Conservation (phyloP, 2,888 invertebrate genomes). For the Spodoptera picta region DNA sequence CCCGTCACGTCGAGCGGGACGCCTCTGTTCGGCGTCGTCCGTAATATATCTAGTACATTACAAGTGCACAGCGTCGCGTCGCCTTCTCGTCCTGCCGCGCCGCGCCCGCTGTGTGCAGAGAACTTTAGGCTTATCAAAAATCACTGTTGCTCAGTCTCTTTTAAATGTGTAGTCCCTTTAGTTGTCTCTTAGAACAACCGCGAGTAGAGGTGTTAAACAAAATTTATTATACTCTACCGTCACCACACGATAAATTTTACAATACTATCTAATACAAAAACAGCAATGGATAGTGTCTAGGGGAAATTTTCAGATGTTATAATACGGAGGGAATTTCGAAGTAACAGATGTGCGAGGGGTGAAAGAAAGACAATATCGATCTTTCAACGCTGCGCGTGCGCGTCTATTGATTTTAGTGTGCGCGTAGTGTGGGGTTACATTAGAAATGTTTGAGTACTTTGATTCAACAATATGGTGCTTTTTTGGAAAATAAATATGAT, state of each 20-base stretch:
- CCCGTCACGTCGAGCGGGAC: too few species aligned
- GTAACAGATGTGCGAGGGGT: slow-evolving; percentile 78
- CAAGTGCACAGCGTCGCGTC: too few species aligned
- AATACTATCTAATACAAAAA: not conserved
- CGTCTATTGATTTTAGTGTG: slow-evolving; percentile 74
- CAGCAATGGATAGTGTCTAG: slow-evolving; percentile 25
- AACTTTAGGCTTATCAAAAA: too few species aligned
- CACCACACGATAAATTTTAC: not conserved
- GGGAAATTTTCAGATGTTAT: not conserved
- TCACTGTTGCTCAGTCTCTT: too few species aligned
- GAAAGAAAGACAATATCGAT: slow-evolving; percentile 84
- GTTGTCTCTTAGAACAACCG: too few species aligned
- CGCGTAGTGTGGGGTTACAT: slow-evolving; percentile 66
- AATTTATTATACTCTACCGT: too few species aligned
- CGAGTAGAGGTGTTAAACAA: too few species aligned
- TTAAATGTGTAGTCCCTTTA: too few species aligned
- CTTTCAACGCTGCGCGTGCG: slow-evolving; percentile 75
- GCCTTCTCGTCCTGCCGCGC: too few species aligned
- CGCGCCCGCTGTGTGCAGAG: too few species aligned
- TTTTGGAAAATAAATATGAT: slow-evolving; percentile 19
- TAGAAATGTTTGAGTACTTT: slow-evolving; percentile 37
- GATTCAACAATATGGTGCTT: slow-evolving; percentile 38
- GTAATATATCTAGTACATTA: too few species aligned
- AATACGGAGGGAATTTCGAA: slow-evolving; percentile 40
- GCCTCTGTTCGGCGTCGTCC: too few species aligned